These are phyloP conservation scores for Lanius ludovicianus DNA, from an alignment of 2,113 vertebrate species.

Conservation along the genomic window DNA sequence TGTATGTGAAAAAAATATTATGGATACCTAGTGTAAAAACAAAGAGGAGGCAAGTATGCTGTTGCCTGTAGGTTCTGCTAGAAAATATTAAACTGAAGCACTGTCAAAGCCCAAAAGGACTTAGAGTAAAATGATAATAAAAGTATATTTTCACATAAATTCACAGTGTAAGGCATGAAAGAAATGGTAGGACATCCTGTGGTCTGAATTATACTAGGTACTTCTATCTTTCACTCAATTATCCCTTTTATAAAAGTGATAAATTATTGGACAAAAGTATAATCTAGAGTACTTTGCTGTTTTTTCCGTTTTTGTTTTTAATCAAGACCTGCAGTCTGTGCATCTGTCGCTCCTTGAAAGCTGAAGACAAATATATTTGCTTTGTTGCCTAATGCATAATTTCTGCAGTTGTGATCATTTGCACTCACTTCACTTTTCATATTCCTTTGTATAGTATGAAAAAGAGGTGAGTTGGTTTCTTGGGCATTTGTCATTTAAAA, in stretches of 20 bases:
- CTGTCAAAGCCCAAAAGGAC: not conserved
- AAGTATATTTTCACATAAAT: not conserved
- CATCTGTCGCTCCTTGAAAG: not conserved
- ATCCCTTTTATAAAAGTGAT: not conserved
- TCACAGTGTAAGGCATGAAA: not conserved
- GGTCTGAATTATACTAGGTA: not conserved
- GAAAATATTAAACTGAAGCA: not conserved
- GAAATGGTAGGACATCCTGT: not conserved
- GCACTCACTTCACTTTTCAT: not conserved
- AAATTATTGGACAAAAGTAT: not conserved
- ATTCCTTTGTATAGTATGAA: not conserved
- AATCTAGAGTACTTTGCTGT: not conserved
- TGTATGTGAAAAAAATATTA: not conserved
- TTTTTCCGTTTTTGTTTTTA: not conserved
- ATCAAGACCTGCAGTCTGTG: not conserved
- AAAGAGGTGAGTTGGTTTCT: not conserved
- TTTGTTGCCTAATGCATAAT: not conserved
- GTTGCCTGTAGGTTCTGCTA: not conserved
- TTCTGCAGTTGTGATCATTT: not conserved
- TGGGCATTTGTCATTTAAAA: not conserved
- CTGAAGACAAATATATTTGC: not conserved
- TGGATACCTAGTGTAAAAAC: not conserved
- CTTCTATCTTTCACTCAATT: not conserved
- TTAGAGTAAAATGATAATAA: not conserved
- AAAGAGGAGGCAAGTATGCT: not conserved